Evolutionary conservation across 1,140 invertebrate genomes (phyloP), one percentile per base, ranked within the genome.

Genomic region (Telenomus remus): DNA sequence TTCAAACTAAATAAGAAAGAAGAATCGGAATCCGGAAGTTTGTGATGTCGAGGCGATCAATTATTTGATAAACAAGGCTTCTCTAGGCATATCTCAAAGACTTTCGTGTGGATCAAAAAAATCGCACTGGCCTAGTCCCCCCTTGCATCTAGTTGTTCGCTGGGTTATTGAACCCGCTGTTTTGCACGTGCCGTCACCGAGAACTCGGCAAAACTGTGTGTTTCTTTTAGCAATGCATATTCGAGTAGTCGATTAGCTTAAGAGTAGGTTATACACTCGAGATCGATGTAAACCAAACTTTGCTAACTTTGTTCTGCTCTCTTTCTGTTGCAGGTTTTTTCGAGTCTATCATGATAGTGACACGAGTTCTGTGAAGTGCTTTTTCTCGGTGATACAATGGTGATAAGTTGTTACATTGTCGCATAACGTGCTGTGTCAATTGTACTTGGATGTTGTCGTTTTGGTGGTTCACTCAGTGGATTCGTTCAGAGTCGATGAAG

Each of bases 151-250:
- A 51, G n/a, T 56, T 27, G 55, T 78, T 79, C 59, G 74, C 63
- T 75, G 74, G 81, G 81, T 84, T 81, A 75, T 83, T 83, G 81
- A 78, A 80, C 81, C 76, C 65, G 11, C 57, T 79, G 59, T 74
- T 76, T 77, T 51, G 75, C 61, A 61, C 43, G 34, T 60, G 48
- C 76, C 44, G 37, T 37, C n/a, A 53, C 6, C 8, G 7, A 48
- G 12, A 27, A 49, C 50, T 57, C 9, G 48, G 54, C 2, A 39
- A 19, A 60, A 69, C n/a, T n/a, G n/a, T n/a, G 49, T 53, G 53
- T 60, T 69, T 69, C 46, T 39, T 57, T 12, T n/a, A 13, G 50
- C 59, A 3, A 1, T 27, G 9, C 16, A 49, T 33, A 34, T 9
- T n/a, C 19, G 13, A 3, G 1, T 27, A 27, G 1, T 6, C 6